Evolutionary conservation across 2,888 invertebrate species (phyloP), one percentile per base, ranked within the genome.

Genomic region (Monopis laevigella): DNA sequence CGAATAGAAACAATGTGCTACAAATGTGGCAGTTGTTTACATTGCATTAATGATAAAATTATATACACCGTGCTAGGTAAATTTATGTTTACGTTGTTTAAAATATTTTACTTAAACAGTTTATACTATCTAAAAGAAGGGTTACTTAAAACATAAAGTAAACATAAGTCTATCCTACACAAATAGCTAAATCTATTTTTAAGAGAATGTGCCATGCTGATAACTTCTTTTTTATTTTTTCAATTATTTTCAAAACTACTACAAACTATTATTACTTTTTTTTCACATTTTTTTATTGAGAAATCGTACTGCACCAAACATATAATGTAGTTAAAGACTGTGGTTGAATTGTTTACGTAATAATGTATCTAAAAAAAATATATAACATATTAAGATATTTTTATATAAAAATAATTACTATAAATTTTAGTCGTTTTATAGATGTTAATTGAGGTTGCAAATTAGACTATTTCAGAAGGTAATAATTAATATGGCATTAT

Each of bases 151-250:
- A 24, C 10, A 24, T 7, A 24, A 45, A 49, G 59, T 63, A 60
- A 71, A 71, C 69, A 51, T 64, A 66, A 72, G 67, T 72, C 58
- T 65, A 53, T 48, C 61, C 62, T 69, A 65, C 63, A 65, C 52
- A 55, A 54, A 63, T 72, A 75, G 74, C 71, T 72, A 64, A 29
- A 68, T 68, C 68, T 72, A n/a, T n/a, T 73, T 59, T 67, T 65
- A 68, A 58, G 77, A 74, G 80, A 80, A 80, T 80, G 80, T 78
- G 80, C 78, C 71, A 78, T 77, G 78, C 80, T 75, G 64, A 62
- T 57, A 62, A 70, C 69, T 75, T 75, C 75, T 75, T 71, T 68
- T 75, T 67, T 59, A 63, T 71, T 73, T 72, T 64, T 53, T 52
- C 54, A 63, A 63, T 60, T 70, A 64, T 66, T 77, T 75, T 69